Conservation (phyloP, 2,888 invertebrate genomes). For the Stratiomys singularior region DNA sequence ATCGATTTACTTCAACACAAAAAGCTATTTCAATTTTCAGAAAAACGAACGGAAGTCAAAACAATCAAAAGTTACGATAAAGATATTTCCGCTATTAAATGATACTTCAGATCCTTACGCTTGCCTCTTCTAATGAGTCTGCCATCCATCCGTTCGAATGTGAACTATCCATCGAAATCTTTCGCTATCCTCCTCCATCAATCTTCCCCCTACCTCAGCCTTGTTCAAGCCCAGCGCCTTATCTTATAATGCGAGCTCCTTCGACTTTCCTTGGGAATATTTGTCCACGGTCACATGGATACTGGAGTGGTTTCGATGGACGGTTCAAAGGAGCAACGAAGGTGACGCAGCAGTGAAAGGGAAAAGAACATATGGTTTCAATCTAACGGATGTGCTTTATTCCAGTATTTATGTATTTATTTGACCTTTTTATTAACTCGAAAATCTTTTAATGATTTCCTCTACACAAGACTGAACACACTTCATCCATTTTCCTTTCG, state of each 20-base stretch:
- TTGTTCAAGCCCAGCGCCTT: neutral
- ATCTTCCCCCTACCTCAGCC: neutral
- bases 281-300: neutral
- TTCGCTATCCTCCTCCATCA: neutral
- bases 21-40: no score
- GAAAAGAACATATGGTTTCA: slow-evolving; percentile 8
- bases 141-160: neutral
- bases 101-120: neutral
- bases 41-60: no score
- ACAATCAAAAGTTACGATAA: slow-evolving; percentile 43
- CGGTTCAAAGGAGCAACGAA: neutral
- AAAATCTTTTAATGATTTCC: slow-evolving; percentile 49
- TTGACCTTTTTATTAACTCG: slow-evolving; percentile 45
- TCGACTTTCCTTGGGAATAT: neutral
- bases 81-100: slow-evolving; percentile 42
- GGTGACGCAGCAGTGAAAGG: neutral
- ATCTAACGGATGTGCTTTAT: slow-evolving; percentile 17
- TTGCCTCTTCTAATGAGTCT: neutral
- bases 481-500: slow-evolving; percentile 22
- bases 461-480: slow-evolving; percentile 1
- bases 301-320: neutral
- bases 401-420: slow-evolving; percentile 46
- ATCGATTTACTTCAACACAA: no score
- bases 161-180: neutral
- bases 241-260: neutral